These are phyloP conservation scores for Urocolius indicus DNA, from an alignment of 2,113 vertebrate species.

Conservation along the genomic window DNA sequence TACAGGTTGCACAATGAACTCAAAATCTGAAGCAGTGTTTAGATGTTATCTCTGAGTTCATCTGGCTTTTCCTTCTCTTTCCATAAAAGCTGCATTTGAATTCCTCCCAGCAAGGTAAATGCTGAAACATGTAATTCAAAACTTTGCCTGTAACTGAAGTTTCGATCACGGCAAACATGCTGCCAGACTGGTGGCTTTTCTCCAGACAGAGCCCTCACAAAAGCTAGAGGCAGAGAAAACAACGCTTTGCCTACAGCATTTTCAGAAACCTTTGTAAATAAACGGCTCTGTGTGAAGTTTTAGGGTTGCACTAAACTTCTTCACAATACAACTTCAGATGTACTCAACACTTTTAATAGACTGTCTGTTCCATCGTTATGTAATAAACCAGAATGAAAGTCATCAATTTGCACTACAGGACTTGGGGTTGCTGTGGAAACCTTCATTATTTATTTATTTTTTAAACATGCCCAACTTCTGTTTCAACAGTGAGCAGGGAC, in stretches of 20 bases:
- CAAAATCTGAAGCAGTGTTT: neutral
- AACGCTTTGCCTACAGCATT: neutral
- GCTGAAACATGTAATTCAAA: neutral
- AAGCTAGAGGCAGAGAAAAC: neutral
- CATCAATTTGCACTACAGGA: slow-evolving; percentile 51
- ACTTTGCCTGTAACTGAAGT: neutral
- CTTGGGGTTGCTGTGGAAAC: slow-evolving; percentile 74
- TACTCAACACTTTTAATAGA: slow-evolving; percentile 45
- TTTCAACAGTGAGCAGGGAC: neutral
- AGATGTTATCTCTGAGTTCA: neutral
- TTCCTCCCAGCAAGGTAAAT: neutral
- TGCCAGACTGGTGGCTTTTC: neutral
- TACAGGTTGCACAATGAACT: neutral
- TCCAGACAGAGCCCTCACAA: neutral
- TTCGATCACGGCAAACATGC: neutral
- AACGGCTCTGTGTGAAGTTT: neutral
- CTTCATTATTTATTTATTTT: slow-evolving; percentile 64
- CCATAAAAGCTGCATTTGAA: neutral
- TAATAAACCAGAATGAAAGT: slow-evolving; percentile 67
- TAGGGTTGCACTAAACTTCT: neutral
- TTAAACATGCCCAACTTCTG: slow-evolving; percentile 26
- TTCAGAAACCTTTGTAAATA: neutral
- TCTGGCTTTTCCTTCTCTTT: neutral
- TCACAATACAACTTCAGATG: slow-evolving; percentile 14
- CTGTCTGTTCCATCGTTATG: slow-evolving; percentile 60